Evolutionary conservation across 2,113 vertebrate species (phyloP), one percentile per base, ranked within the genome.

Genomic region (Gnathonemus echidnorhynchus): DNA sequence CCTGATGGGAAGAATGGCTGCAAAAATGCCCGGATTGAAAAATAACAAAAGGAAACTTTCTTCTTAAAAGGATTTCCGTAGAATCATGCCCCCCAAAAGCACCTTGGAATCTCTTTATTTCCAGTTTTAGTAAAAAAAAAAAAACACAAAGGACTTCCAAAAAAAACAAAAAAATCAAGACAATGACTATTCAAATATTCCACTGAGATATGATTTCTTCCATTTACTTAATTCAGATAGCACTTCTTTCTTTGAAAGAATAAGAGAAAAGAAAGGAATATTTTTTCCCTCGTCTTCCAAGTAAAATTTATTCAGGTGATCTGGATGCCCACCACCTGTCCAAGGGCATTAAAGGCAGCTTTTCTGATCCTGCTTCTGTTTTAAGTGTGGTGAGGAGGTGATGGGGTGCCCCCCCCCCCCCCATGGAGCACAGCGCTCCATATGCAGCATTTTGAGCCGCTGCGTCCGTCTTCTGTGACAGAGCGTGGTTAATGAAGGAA

Each of bases 401-500:
- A 24, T 1, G 74, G 74, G 74, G 27, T 4, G 0, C 1, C 35
- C 70, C 70, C 13, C 35, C 5, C 35, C 70, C 70, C 95, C 93
- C 88, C 96, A 95, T 31, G 0, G 90, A 92, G 93, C 91, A 93
- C 92, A 86, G 91, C 91, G 66, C 96, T 97, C 94, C 93, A 95
- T 95, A 95, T 95, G 96, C 96, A 96, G 95, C 94, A 95, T 95
- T 95, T 93, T 92, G 94, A 95, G 94, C 93, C 93, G 95, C 92
- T 93, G 94, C 95, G 98, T 99, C 97, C 96, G 97, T 98, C 97
- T 98, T 95, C 94, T 95, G 62, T 92, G 95, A 93, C 93, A 93
- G 96, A 96, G 97, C 97, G 98, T 95, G 96, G 96, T 97, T 98
- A 97, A 97, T 97, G 97, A 97, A 94, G 96, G 96, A 97, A 96